Evolutionary conservation across 2,797 vertebrate genomes (phyloP).

Genomic region (Amniataba percoides): DNA sequence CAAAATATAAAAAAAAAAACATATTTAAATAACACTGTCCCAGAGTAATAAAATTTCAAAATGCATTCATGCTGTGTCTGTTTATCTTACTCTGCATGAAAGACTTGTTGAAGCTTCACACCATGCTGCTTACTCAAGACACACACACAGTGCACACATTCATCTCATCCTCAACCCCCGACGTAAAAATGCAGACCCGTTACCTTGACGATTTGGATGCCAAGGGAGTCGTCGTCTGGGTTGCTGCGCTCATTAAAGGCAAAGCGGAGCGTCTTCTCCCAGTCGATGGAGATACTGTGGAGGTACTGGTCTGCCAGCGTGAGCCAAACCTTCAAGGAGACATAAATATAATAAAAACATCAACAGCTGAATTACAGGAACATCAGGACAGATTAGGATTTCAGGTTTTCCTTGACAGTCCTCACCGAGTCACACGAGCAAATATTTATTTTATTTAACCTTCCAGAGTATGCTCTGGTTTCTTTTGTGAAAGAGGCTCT

Average conservation of each 20-base stretch:
- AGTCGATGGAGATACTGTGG: conserved; percentile 97
- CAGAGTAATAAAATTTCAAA: not conserved
- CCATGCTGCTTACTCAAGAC: not conserved
- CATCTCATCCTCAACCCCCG: not conserved
- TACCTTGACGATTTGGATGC: conserved; percentile 99
- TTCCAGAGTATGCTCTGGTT: not conserved
- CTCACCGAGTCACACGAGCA: not conserved
- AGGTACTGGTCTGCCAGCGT: conserved; percentile 97
- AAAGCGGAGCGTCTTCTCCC: conserved; percentile 99
- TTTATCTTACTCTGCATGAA: not conserved
- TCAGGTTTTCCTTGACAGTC: no score
- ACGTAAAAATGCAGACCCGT: not conserved
- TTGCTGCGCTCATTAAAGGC: conserved; percentile 99
- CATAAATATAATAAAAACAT: not conserved
- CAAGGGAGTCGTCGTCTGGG: conserved; percentile 97
- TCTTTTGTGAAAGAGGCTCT: not conserved
- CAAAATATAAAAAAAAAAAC: no score
- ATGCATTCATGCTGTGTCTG: not conserved
- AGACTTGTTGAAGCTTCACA: conserved; percentile 1
- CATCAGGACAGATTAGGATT: not conserved
- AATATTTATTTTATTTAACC: not conserved
- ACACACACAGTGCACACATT: conserved; percentile 27
- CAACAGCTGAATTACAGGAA: not conserved
- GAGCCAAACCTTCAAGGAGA: conserved; percentile 92
- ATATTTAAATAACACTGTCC: no score